Evolutionary conservation across 2,797 vertebrate genomes (phyloP).

Genomic region (Hemitrygon akajei): DNA sequence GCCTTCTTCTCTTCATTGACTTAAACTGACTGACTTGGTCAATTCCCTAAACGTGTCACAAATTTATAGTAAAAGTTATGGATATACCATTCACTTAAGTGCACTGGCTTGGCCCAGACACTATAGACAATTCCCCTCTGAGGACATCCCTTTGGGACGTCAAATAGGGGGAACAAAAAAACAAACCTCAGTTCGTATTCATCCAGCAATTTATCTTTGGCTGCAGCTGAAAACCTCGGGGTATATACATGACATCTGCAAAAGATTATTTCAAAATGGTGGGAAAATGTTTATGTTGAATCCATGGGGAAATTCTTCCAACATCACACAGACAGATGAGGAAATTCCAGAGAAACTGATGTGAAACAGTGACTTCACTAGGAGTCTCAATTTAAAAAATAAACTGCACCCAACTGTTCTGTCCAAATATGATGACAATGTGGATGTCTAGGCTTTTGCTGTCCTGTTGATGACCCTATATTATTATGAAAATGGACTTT

Average conservation of each 20-base stretch:
- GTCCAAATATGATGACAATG: neutral
- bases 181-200: neutral
- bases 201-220: neutral
- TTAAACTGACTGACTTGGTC: too few species aligned
- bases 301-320: neutral
- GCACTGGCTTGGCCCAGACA: neutral
- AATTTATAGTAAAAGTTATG: neutral
- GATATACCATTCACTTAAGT: neutral
- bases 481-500: neutral
- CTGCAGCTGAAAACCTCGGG: neutral
- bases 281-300: neutral
- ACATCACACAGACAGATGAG: neutral
- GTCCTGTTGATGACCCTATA: neutral
- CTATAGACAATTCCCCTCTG: neutral
- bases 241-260: neutral
- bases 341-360: conserved; percentile 18
- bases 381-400: neutral
- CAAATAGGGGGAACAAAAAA: too few species aligned
- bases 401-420: neutral
- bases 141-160: neutral
- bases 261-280: neutral
- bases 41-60: neutral
- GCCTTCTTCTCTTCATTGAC: neutral
- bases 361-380: neutral
- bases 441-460: neutral